Evolutionary conservation across 1,140 invertebrate species (phyloP).

Genomic region (Tetragnatha versicolor): DNA sequence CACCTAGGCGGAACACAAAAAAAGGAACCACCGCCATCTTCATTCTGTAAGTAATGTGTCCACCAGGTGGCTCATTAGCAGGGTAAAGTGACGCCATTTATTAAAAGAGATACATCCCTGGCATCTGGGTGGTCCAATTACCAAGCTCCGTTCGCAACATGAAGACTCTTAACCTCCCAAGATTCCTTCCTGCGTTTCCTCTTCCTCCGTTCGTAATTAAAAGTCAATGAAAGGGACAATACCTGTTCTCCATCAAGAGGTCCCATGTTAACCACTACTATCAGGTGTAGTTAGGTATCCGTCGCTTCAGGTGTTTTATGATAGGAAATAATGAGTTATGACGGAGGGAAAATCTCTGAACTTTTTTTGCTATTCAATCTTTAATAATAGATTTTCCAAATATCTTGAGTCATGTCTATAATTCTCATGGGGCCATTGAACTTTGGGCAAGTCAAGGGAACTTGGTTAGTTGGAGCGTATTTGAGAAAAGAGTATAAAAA

Average conservation of each 20-base stretch:
- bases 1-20: not conserved
- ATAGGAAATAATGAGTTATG: too few species aligned
- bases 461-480: too few species aligned
- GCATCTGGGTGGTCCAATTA: slow-evolving; percentile 49
- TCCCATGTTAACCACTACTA: too few species aligned
- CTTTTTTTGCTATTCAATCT: too few species aligned
- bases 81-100: slow-evolving; percentile 7
- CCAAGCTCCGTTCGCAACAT: not conserved
- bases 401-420: too few species aligned
- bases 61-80: slow-evolving; percentile 35
- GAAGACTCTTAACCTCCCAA: slow-evolving; percentile 23
- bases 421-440: too few species aligned
- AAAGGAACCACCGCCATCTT: not conserved
- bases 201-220: slow-evolving; percentile 13
- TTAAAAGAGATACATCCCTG: slow-evolving; percentile 11
- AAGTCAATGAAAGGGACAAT: slow-evolving; percentile 8
- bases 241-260: not conserved
- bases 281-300: too few species aligned
- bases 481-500: too few species aligned
- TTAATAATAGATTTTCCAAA: too few species aligned
- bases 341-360: too few species aligned
- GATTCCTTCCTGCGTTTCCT: not conserved
- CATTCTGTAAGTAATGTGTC: not conserved
- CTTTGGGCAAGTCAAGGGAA: too few species aligned
- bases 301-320: too few species aligned